phyloP scores from a whole-genome alignment of 1,140 invertebrate species.

The Ooceraea biroi region DNA sequence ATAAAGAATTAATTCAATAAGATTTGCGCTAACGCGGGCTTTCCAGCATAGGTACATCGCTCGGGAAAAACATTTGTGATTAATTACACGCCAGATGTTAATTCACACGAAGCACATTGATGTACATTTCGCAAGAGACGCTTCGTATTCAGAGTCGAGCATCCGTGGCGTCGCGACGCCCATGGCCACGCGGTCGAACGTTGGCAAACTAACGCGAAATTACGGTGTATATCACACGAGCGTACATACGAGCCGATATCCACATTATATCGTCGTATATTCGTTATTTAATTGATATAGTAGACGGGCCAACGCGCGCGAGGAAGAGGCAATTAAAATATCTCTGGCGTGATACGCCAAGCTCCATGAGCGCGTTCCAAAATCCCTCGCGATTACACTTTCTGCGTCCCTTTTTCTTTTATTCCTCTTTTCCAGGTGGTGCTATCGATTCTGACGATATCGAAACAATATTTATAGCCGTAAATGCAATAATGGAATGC shows the following conservation, averaged over 20 bases:
- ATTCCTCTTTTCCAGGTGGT: conserved; percentile 7
- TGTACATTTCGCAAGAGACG: neutral
- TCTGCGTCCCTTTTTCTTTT: neutral
- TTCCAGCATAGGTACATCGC: neutral
- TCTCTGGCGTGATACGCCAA: neutral
- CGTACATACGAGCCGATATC: neutral
- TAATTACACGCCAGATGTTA: conserved; percentile 33
- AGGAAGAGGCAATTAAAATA: neutral
- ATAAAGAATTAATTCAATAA: neutral
- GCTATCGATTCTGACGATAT: neutral
- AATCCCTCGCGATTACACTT: neutral
- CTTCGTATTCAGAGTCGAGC: neutral
- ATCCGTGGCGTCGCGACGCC: neutral
- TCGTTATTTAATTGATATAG: conserved; percentile 30
- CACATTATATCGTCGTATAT: neutral
- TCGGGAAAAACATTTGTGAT: neutral
- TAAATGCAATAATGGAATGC: neutral
- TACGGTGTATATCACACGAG: neutral
- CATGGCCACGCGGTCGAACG: conserved; percentile 7
- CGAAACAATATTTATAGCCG: conserved; percentile 13
- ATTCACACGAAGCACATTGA: conserved; percentile 11
- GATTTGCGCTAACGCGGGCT: neutral
- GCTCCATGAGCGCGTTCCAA: neutral
- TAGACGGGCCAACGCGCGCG: neutral
- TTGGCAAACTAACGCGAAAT: conserved; percentile 30